A percentile compares a stretch with the other conserved stretches of the same genome.
Evolutionary conservation across 2,797 vertebrate genomes (phyloP).

Genomic region (Threskiornis aethiopicus): DNA sequence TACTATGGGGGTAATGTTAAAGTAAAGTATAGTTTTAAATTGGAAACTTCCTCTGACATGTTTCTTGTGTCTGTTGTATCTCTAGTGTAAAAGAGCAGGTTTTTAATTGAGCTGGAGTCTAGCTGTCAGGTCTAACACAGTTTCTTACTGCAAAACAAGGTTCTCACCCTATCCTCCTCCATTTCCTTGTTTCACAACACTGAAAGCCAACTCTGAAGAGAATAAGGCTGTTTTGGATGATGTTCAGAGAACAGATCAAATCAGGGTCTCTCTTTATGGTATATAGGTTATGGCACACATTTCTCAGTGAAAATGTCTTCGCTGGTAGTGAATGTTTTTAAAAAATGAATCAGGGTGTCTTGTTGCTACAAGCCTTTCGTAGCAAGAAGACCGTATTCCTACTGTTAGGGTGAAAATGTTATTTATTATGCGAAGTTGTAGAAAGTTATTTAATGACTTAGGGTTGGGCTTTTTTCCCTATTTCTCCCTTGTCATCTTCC

Average conservation of each 20-base stretch:
- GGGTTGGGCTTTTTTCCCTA: not conserved
- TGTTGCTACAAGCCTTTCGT: not conserved
- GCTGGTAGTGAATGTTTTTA: not conserved
- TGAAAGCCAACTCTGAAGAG: not conserved
- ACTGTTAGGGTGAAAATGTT: not conserved
- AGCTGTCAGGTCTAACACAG: not conserved
- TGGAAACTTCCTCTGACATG: not conserved
- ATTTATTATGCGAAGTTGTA: not conserved
- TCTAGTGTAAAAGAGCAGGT: not conserved
- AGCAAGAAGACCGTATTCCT: not conserved
- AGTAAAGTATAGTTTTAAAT: not conserved
- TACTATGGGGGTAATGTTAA: not conserved
- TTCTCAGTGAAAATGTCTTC: not conserved
- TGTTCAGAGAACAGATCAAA: not conserved
- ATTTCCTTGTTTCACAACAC: not conserved
- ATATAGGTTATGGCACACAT: conserved; percentile 28
- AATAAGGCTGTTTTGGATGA: not conserved
- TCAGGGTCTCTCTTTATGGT: not conserved
- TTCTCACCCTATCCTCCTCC: conserved; percentile 30
- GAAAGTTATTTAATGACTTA: not conserved
- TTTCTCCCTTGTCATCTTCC: not conserved
- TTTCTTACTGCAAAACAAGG: not conserved
- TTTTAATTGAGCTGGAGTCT: not conserved
- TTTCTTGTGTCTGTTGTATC: not conserved
- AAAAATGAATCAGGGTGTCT: not conserved